Base-by-base conservation (phyloP, 2,888 invertebrate species). In the Meiosimyza decipiens region DNA sequence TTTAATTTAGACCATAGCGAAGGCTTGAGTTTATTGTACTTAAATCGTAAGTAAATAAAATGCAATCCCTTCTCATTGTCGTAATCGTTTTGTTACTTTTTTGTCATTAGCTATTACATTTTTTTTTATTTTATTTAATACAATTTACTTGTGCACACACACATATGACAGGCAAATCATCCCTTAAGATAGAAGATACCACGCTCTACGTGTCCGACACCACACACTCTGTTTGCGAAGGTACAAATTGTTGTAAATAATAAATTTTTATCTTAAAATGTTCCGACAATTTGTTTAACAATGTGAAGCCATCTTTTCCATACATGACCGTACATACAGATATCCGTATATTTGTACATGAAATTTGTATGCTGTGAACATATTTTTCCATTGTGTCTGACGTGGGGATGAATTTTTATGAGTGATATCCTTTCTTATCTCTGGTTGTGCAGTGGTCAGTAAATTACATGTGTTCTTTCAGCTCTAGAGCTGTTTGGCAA, bases 371-470 rank as follows among this genome's bases (percentile, higher is more conserved):
- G 77, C 75, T 74, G 62, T 71, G 57, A 57, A 72, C 74, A 75
- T 74, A 74, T 73, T 76, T 74, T 73, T 65, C 72, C 63, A 69
- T 75, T 77, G 69, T 74, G 63, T 72, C 72, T 74, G 66, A 59
- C 64, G 70, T 77, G 71, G 79, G 80, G 80, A 78, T 79, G 79
- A 78, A 79, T 80, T 80, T 80, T 80, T 80, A 80, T 80, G 80
- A 80, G 79, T 78, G 77, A 80, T 78, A 77, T 78, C 76, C 75
- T 77, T 77, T 76, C 80, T 81, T 82, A 81, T 82, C 82, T 80
- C 22, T 75, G 79, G 73, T 74, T 79, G 77, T 75, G 74, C 81
- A 80, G 75, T 79, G 82, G 81, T 80, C 81, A 82, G 80, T 80
- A 77, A 80, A 80, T 77, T 77, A 77, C 72, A 74, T 63, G 71